Evolutionary conservation across 1,140 invertebrate genomes (phyloP), one percentile per base, ranked within the genome.

Genomic region (Drosophila rufa): DNA sequence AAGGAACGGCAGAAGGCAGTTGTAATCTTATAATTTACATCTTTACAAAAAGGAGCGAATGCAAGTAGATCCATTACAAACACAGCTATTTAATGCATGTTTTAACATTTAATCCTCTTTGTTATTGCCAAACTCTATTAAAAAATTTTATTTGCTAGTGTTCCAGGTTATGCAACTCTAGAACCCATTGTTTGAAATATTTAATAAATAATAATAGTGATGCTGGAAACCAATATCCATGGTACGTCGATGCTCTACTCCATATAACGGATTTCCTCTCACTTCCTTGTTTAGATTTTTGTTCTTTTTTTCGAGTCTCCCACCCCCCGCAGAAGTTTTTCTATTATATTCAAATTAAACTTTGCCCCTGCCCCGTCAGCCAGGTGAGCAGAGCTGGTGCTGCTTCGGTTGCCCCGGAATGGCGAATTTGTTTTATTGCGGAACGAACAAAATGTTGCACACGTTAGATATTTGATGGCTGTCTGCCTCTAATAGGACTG

Each of bases 271-370:
- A n/a, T 4, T 25, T 27, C 53, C 53, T 40, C 1, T 12, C 25
- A 45, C 8, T 36, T 27, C 17, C 15, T 25, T 17, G 57, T 25
- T 36, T 36, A 56, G 40, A 68, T 46, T 60, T 40, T 45, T 27
- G 25, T 38, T 15, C 5, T 55, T 17, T 47, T 42, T 73, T 6
- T 22, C 6, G 15, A 22, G 19, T 27, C 27, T 33, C 22, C 30
- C 40, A 27, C 19, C n/a, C 2, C 38, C 53, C 55, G 48, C 65
- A 75, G 60, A 80, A 89, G 85, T 89, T 89, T 89, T 90, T 90
- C 85, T 90, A 90, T 90, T 90, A 90, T 90, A 90, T 90, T 85
- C 85, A 90, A 90, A 90, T 90, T 90, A 90, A 90, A 90, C 85
- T 90, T 90, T 90, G 68, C 36, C 67, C 27, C 65, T 61, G 40